Evolutionary conservation across 2,113 vertebrate genomes (phyloP).

Genomic region (Amblyornis subalaris): DNA sequence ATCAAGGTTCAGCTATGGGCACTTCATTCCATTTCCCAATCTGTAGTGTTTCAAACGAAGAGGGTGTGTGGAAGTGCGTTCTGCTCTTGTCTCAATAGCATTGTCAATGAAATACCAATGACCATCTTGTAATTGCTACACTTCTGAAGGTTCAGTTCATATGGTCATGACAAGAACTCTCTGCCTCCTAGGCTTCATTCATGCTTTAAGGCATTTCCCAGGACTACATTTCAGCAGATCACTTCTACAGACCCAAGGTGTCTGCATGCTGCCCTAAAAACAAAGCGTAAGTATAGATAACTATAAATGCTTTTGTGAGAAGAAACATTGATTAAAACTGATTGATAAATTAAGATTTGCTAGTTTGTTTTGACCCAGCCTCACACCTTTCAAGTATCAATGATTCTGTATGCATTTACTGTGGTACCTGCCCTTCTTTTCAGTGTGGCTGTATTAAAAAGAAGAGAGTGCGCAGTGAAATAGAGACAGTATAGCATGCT

Average conservation of each 20-base stretch:
- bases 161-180: background rate
- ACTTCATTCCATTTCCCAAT: background rate
- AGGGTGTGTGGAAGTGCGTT: background rate
- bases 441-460: background rate
- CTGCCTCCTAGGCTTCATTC: background rate
- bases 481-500: background rate
- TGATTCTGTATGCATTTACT: background rate
- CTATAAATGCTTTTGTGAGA: background rate
- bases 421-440: background rate
- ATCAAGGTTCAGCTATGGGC: background rate
- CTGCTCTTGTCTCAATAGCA: background rate
- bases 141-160: background rate
- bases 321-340: background rate
- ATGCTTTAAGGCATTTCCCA: background rate
- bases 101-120: background rate
- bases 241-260: background rate
- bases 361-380: background rate
- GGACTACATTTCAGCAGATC: background rate
- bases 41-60: background rate
- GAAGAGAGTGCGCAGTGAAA: background rate
- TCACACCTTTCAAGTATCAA: background rate
- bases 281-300: rapidly evolving
- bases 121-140: background rate
- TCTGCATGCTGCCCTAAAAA: background rate
- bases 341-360: background rate